Evolutionary conservation across 1,140 invertebrate species (phyloP).

Genomic region (Aphaenogaster floridana): DNA sequence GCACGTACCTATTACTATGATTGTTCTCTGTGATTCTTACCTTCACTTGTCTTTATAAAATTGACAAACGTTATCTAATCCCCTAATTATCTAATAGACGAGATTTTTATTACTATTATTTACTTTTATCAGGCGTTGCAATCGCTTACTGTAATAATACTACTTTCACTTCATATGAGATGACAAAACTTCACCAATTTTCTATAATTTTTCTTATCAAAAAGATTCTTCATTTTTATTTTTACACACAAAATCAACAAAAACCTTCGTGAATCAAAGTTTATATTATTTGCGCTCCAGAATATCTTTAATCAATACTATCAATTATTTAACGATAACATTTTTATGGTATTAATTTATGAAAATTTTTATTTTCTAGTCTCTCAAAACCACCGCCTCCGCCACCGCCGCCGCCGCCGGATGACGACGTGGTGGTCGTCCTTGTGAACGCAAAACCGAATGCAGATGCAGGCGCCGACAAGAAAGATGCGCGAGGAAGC

Average conservation of each 20-base stretch:
- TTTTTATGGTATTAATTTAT: not conserved
- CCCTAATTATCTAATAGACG: not conserved
- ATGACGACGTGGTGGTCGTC: constrained; percentile 81
- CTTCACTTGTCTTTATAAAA: constrained; percentile 1
- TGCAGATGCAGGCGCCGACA: constrained; percentile 76
- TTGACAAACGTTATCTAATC: not conserved
- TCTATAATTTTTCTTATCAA: not conserved
- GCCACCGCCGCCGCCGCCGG: constrained; percentile 84
- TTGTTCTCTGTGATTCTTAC: not conserved
- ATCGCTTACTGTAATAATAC: not conserved
- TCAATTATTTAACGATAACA: not conserved
- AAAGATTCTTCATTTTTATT: not conserved
- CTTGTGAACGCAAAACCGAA: constrained; percentile 69
- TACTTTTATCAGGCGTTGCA: not conserved
- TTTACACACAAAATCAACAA: not conserved
- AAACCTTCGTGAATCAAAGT: not conserved
- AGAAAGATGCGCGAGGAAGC: constrained; percentile 67
- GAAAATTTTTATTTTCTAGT: constrained; percentile 67
- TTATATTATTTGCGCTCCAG: not conserved
- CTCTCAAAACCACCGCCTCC: constrained; percentile 83
- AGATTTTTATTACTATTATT: not conserved
- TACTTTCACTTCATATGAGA: not conserved
- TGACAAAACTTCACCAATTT: constrained; percentile 8
- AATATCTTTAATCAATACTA: not conserved
- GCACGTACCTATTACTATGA: not conserved